phyloP scores from a whole-genome alignment of 1,140 invertebrate genomes.

The Trinorchestia longiramus region DNA sequence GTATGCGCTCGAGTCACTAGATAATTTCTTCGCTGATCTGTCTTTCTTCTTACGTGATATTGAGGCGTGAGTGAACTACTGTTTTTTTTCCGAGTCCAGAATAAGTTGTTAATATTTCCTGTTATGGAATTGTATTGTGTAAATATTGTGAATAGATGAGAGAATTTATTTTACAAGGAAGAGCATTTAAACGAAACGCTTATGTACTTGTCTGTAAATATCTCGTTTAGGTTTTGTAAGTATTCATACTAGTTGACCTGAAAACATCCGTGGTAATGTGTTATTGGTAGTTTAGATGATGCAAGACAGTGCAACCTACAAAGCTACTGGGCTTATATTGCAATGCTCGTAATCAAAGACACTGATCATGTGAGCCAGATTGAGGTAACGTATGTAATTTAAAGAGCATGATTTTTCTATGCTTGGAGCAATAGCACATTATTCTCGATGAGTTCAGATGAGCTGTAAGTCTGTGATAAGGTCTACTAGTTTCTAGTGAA shows the following conservation, averaged over 20 bases:
- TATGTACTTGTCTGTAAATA: constrained; percentile 51
- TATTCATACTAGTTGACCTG: constrained; percentile 20
- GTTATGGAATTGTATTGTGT: not conserved
- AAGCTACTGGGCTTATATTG: not conserved
- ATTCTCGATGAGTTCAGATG: constrained; percentile 36
- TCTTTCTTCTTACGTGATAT: not conserved
- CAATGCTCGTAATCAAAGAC: not conserved
- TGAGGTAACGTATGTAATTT: not conserved
- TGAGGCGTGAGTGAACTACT: not conserved
- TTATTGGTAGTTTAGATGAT: not conserved
- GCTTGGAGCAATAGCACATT: constrained; percentile 30
- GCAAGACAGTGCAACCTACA: not conserved
- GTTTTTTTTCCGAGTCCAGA: not conserved
- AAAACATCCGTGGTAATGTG: constrained; percentile 36
- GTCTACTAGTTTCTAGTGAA: constrained; percentile 38
- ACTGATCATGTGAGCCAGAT: not conserved
- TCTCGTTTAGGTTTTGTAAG: not conserved
- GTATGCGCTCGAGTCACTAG: constrained; percentile 10
- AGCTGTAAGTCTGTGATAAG: constrained; percentile 50
- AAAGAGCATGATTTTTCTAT: not conserved
- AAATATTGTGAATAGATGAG: constrained; percentile 32
- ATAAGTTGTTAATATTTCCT: constrained; percentile 11
- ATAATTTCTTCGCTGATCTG: not conserved
- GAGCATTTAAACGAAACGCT: constrained; percentile 51
- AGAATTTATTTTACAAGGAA: constrained; percentile 50